Conservation (phyloP, 1,140 invertebrate species). For the Achatina immaculata region DNA sequence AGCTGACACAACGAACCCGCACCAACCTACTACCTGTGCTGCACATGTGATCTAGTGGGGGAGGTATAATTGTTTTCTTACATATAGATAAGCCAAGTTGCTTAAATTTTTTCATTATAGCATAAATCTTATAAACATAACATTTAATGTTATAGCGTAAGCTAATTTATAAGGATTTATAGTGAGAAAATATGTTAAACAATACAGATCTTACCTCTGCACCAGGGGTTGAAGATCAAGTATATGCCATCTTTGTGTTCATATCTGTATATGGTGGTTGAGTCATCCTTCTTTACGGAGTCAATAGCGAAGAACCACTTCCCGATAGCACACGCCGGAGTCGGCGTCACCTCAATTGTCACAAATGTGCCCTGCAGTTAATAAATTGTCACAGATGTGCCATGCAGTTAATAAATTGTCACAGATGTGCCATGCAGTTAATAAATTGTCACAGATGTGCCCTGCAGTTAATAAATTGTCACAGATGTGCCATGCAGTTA, state of each 20-base stretch:
- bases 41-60: no score
- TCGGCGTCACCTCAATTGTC: conserved; percentile 52
- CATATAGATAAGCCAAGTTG: no score
- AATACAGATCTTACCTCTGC: conserved; percentile 38
- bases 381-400: no score
- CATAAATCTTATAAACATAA: not conserved
- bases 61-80: no score
- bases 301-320: conserved; percentile 90
- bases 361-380: conserved; percentile 38
- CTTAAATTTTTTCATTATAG: not conserved
- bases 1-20: no score
- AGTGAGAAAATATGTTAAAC: not conserved
- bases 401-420: no score
- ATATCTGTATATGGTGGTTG: conserved; percentile 75
- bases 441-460: no score
- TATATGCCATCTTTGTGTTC: conserved; percentile 71
- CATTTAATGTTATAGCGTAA: not conserved
- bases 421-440: no score
- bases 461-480: no score
- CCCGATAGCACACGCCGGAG: conserved; percentile 83
- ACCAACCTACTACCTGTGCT: no score
- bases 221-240: conserved; percentile 51
- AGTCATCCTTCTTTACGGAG: conserved; percentile 76
- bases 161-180: not conserved
- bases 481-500: no score